Conservation (phyloP, 2,113 vertebrate species). For the Condylura cristata region DNA sequence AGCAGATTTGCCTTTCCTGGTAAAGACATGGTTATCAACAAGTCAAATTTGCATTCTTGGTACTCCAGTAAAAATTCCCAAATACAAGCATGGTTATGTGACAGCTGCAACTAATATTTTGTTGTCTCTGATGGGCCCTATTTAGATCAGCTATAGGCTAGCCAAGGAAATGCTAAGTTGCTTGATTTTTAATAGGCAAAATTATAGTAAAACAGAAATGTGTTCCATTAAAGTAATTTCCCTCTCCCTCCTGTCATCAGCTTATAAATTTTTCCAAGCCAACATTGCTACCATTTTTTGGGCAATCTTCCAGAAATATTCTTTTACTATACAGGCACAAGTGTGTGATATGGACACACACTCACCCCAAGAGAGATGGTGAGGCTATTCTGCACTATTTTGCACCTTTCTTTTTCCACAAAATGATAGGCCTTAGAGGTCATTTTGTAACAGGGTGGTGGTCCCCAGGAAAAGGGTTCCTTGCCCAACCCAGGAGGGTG, state of each 20-base stretch:
- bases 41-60: neutral
- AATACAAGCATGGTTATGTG: neutral
- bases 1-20: neutral
- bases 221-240: neutral
- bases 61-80: neutral
- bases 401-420: neutral
- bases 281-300: neutral
- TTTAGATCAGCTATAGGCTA: neutral
- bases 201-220: neutral
- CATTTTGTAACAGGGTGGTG: too few relatives aligned
- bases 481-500: too few relatives aligned
- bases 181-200: neutral
- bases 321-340: neutral
- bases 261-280: neutral
- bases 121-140: neutral
- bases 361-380: neutral
- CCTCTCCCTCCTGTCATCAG: neutral
- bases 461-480: too few relatives aligned
- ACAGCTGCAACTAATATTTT: neutral
- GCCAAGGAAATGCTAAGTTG: neutral
- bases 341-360: too few relatives aligned
- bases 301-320: neutral
- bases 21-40: neutral
- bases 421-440: neutral
- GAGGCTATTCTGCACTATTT: neutral